Base-by-base conservation (phyloP, 2,113 vertebrate genomes). In the Cavia aperea region DNA sequence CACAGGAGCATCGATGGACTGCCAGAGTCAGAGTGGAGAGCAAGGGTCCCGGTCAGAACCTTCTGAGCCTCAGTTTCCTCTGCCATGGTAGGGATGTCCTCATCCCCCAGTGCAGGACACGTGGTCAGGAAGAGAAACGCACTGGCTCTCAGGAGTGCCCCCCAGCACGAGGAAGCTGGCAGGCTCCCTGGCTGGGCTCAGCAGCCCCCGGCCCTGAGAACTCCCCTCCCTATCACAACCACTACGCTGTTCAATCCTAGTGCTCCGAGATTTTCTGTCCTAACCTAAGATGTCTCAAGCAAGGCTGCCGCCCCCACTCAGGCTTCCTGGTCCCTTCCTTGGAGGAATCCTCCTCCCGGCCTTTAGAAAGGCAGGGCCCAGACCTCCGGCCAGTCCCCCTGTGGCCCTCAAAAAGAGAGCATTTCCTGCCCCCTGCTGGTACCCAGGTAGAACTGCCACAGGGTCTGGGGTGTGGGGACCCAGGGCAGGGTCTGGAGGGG, bases 381-480 rank as follows among this genome's bases (percentile, higher is more conserved):
- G 68, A 39, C 21, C 43, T 15, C 16, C 0, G 51, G 70, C 24
- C 21, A 39, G 65, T 65, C 31, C 23, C 75, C 0, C 11, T 19
- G 43, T 63, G 92, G 81, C 83, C 94, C 91, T 89, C 72, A 70
- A 90, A 54, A 93, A 33, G 2, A 92, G 73, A 81, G 93, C 9
- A 26, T 54, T 62, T 94, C 46, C 81, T 6, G 96, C 95, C 96
- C 95, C 93, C 95, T 96, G 92, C 95, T 89, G 96, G 95, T 24
- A 0, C 49, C 73, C 49, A 1, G 29, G 70, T 0, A 62, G 91
- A 84, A 96, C 87, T 85, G 90, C 49, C 89, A 1, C 0, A 26
- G 56, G 39, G 46, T 2, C n/a, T 4, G 18, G 49, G 83, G 39
- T 14, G 33, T 75, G 43, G 29, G 70, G 82, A 16, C 1, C 23